Evolutionary conservation across 1,140 invertebrate species (phyloP), one percentile per base, ranked within the genome.

Genomic region (Drosophila pectinifera): DNA sequence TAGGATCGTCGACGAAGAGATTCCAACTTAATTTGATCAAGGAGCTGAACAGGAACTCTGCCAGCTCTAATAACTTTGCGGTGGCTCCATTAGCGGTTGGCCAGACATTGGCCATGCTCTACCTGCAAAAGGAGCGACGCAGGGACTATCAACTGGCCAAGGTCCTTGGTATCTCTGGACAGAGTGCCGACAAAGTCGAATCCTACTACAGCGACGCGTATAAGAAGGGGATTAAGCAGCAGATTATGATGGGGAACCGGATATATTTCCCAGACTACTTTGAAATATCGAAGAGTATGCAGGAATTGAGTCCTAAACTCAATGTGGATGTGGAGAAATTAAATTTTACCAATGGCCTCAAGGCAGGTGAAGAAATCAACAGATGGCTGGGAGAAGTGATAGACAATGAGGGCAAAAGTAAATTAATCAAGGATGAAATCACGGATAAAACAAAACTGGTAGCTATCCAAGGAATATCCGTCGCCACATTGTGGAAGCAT

Each of bases 71-170:
- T 0, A 64, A 64, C 24, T 67, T 36, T 28, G 24, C 34, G 43
- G 13, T 64, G 11, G 48, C 63, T 4, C 63, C 63, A 0, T 41
- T 41, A 24, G 18, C 24, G 0, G 8, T 64, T 5, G 11, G 10
- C 20, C 58, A 64, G 34, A 5, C 58, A 0, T 42, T 67, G 1
- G 14, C 43, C 0, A 18, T 49, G 14, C 34, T 67, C 7, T 67
- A 49, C 13, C 5, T 64, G 8, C 34, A 26, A 13, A 67, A 31
- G 43, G 43, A 49, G 2, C 45, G 3, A 0, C n/a, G 26, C 14
- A 64, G 18, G 34, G 63, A 67, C n/a, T 26, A 24, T 16, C 42
- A 64, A 8, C 16, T 67, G 58, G 63, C 43, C 43, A 48, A 11
- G 1, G 18, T 24, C 2, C 59, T 67, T 5, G 3, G 11, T 18